phyloP scores from a whole-genome alignment of 2,113 vertebrate genomes.

The Lepus americanus region DNA sequence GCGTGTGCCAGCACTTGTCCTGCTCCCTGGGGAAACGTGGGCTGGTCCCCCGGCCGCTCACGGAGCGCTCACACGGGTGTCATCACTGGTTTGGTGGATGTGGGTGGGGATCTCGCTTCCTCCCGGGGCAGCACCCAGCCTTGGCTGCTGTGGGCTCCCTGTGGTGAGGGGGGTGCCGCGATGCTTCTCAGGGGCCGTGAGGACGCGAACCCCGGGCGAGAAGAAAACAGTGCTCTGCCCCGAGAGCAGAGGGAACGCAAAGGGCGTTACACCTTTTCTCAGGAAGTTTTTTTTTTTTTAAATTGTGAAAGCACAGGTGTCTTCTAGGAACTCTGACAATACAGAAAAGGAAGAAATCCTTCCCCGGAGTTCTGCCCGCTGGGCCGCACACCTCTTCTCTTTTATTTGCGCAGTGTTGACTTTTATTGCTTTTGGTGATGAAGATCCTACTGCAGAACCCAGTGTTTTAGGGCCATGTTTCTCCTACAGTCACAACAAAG shows the following conservation, averaged over 20 bases:
- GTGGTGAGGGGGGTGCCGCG: too few species aligned
- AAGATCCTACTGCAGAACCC: background rate
- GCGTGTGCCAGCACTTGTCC: slow-evolving; percentile 9
- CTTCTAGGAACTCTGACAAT: background rate
- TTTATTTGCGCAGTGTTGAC: background rate
- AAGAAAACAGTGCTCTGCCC: background rate
- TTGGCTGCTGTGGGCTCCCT: too few species aligned
- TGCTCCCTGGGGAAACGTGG: background rate
- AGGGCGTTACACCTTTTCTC: background rate
- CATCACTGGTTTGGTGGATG: too few species aligned
- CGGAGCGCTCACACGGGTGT: too few species aligned
- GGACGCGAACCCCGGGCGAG: background rate
- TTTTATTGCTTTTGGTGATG: background rate
- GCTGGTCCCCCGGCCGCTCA: background rate
- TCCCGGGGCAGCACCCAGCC: too few species aligned
- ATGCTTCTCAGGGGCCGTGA: too few species aligned
- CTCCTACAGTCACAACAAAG: background rate
- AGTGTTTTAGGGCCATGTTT: background rate
- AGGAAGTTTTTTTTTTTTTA: background rate
- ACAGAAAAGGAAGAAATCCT: background rate
- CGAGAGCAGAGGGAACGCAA: background rate
- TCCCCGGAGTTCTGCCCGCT: background rate
- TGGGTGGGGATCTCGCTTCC: too few species aligned
- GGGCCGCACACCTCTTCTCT: background rate
- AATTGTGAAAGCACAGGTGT: background rate